Evolutionary conservation across 1,140 invertebrate species (phyloP).

Genomic region (Agrilus planipennis): DNA sequence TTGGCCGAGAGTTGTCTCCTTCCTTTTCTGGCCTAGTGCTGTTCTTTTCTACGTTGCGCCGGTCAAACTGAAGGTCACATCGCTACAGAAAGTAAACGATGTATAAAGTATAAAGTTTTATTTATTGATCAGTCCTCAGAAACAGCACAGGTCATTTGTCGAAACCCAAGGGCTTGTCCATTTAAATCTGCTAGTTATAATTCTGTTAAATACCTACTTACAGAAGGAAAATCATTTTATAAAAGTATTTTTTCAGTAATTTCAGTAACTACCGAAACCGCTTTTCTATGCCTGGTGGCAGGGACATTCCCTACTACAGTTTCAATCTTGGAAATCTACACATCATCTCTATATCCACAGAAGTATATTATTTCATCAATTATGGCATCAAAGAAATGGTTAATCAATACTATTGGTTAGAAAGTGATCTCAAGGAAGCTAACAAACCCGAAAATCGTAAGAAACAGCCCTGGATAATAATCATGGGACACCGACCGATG

Average conservation of each 20-base stretch:
- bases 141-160: no score
- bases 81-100: no score
- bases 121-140: no score
- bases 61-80: no score
- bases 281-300: constrained; percentile 76
- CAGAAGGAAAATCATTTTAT: no score
- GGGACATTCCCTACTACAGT: constrained; percentile 73
- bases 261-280: constrained; percentile 75
- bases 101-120: no score
- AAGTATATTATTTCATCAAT: constrained; percentile 86
- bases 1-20: no score
- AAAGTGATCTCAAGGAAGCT: constrained; percentile 62
- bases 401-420: constrained; percentile 84
- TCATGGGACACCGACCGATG: constrained; percentile 92
- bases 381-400: constrained; percentile 75
- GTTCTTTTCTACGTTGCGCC: no score
- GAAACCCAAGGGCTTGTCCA: no score
- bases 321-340: constrained; percentile 88
- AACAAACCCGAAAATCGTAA: constrained; percentile 50
- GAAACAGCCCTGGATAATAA: constrained; percentile 83
- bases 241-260: constrained; percentile 53
- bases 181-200: no score
- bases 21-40: no score
- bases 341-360: constrained; percentile 84
- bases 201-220: no score